phyloP scores from a whole-genome alignment of 2,113 vertebrate species.

The Nothocercus nigrocapillus region DNA sequence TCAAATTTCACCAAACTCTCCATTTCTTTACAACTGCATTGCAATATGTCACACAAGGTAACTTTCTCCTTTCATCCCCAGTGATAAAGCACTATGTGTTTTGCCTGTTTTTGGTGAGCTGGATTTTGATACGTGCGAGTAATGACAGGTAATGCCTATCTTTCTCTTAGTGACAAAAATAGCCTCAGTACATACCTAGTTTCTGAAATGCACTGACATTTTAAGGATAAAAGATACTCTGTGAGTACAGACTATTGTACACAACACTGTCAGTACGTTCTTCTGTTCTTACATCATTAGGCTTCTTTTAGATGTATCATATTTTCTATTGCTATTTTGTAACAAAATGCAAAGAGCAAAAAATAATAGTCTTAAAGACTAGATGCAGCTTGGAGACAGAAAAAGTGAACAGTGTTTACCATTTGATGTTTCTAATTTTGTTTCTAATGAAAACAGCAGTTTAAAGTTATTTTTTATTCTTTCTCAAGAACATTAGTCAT shows the following conservation, averaged over 20 bases:
- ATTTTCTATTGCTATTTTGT: background rate
- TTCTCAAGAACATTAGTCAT: background rate
- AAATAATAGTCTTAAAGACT: background rate
- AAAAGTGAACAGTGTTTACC: background rate
- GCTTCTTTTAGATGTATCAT: background rate
- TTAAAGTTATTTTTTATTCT: background rate
- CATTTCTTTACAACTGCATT: background rate
- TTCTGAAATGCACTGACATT: background rate
- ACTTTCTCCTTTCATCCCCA: background rate
- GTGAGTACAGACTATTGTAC: background rate
- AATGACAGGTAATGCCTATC: background rate
- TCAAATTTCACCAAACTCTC: background rate
- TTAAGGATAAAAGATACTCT: background rate
- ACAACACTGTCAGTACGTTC: background rate
- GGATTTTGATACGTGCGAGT: background rate
- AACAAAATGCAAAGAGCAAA: background rate
- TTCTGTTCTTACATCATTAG: background rate
- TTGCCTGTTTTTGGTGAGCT: background rate
- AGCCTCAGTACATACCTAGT: background rate
- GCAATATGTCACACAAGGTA: background rate
- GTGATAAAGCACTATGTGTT: fast-evolving
- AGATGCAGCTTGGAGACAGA: background rate
- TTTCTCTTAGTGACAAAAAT: background rate
- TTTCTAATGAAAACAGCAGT: background rate
- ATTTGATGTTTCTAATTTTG: background rate